Evolutionary conservation across 2,113 vertebrate genomes (phyloP), one percentile per base, ranked within the genome.

Genomic region (Narcine bancroftii): DNA sequence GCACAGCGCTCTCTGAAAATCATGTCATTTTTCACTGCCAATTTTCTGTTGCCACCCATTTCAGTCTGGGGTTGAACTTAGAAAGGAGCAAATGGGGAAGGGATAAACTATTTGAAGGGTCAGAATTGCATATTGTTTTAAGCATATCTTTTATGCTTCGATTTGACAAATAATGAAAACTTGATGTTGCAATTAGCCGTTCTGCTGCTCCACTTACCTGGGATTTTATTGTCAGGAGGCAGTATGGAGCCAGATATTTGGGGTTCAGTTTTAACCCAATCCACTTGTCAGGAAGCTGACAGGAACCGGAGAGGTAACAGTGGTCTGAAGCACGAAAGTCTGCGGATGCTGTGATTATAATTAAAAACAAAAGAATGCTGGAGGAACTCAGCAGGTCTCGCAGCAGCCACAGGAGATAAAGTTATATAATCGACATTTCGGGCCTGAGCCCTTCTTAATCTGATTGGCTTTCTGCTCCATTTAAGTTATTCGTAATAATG

Each of bases 1-100:
- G 42, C 65, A 47, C 4, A 21, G 39, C 39, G 89, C 39, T 45
- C 39, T 29, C 39, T 47, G 24, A 42, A 47, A 91, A 47, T 45
- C 13, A 2, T 69, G 89, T 91, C 89, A 91, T 91, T 91, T 91
- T 91, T 91, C 89, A 91, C 42, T 91, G 89, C 71, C 89, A 91
- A 69, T 71, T 69, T 91, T 91, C 89, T 91, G 65, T 71, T 91
- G 60, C 65, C 89, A 91, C 26, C 71, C 26, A 91, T 69, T 91
- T 69, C 89, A 91, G 89, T 91, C 71, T 69, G 63, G 33, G 60
- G 50, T 63, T 69, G 39, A 91, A 24, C 19, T 89, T 89, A 45
- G 0, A 29, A 19, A 89, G 47, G 11, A 47, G 63, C 6, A 42
- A 69, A 42, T 45, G 89, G 21, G 89, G 36, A 69, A 69, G 39